These are phyloP conservation scores for Digitonthophagus gazella DNA, from an alignment of 2,888 invertebrate species.

Conservation along the genomic window DNA sequence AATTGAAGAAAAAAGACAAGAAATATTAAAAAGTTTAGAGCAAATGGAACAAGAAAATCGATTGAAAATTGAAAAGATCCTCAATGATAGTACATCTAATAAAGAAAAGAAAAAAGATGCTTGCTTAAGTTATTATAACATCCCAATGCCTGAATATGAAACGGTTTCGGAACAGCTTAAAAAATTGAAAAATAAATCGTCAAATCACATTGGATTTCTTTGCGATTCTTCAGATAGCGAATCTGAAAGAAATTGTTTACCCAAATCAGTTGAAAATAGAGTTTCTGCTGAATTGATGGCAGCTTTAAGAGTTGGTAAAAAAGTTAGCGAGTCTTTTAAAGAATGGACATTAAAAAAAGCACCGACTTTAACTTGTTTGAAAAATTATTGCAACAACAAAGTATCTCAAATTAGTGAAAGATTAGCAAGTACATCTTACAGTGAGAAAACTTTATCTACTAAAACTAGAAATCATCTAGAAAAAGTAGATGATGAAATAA, in stretches of 20 bases:
- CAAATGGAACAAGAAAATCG: conserved; percentile 24
- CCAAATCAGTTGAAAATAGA: conserved; percentile 16
- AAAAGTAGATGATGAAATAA: conserved; percentile 15
- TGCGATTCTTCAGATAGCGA: conserved; percentile 26
- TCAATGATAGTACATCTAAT: conserved; percentile 20
- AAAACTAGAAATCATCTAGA: conserved; percentile 26
- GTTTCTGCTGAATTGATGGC: conserved; percentile 24
- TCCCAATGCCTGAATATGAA: conserved; percentile 35
- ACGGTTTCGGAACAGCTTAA: conserved; percentile 37
- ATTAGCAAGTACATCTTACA: conserved; percentile 17
- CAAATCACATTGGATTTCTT: conserved; percentile 20
- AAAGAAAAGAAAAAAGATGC: conserved; percentile 38
- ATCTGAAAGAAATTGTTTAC: conserved; percentile 9
- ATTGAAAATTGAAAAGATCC: conserved; percentile 22
- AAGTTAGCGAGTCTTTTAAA: conserved; percentile 23
- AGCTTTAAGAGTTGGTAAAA: conserved; percentile 25
- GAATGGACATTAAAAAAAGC: conserved; percentile 27
- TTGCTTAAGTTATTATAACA: conserved; percentile 38
- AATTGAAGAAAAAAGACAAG: conserved; percentile 16
- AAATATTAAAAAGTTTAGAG: conserved; percentile 20
- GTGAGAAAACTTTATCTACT: conserved; percentile 9
- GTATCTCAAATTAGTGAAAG: conserved; percentile 25
- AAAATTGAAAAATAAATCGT: conserved; percentile 30
- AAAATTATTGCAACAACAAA: conserved; percentile 26
- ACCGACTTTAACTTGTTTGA: conserved; percentile 25